A percentile compares a stretch with the other conserved stretches of the same genome.
These are phyloP conservation scores for Pangasius sanitwongsei DNA, from an alignment of 2,797 vertebrate genomes.

Conservation along the genomic window DNA sequence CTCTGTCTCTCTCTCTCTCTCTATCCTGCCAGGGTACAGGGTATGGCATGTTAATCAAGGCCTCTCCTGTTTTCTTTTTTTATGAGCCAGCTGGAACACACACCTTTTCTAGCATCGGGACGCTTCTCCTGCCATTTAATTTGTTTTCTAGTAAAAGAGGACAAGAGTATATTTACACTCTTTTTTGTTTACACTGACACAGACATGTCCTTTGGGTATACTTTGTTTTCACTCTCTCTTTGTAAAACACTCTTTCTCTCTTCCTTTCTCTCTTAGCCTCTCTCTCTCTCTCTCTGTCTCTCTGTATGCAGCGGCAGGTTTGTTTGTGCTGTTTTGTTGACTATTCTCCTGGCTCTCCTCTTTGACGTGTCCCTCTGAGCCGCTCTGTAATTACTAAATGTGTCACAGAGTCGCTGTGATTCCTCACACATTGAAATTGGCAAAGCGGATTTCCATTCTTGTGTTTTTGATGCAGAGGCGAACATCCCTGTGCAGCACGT, in stretches of 20 bases:
- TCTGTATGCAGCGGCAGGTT: constrained; percentile 44
- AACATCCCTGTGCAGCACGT: constrained; percentile 19
- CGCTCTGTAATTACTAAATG: constrained; percentile 49
- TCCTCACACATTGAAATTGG: constrained; percentile 12
- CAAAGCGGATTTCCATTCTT: background rate
- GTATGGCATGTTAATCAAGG: constrained; percentile 56
- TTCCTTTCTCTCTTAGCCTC: background rate
- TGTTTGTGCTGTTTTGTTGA: constrained; percentile 56
- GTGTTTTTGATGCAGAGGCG: constrained; percentile 28
- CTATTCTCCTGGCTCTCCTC: constrained; percentile 51
- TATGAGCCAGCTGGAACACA: constrained; percentile 46
- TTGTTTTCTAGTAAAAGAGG: constrained; percentile 51
- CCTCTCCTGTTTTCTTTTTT: constrained; percentile 36
- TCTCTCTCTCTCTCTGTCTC: background rate
- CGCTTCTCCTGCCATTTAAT: constrained; percentile 52
- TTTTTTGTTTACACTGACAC: constrained; percentile 54
- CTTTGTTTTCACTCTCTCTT: constrained; percentile 32
- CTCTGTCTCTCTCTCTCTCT: constrained; percentile 10
- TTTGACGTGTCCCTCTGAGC: constrained; percentile 38
- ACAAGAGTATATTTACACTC: constrained; percentile 50
- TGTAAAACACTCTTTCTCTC: constrained; percentile 12
- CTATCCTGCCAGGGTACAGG: constrained; percentile 28
- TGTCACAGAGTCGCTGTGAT: constrained; percentile 42
- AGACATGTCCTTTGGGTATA: constrained; percentile 56
- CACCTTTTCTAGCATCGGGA: constrained; percentile 48